Percentiles rank a stretch among this genome's conserved stretches.
Evolutionary conservation across 2,113 vertebrate genomes (phyloP).

Genomic region (Silurus glanis): DNA sequence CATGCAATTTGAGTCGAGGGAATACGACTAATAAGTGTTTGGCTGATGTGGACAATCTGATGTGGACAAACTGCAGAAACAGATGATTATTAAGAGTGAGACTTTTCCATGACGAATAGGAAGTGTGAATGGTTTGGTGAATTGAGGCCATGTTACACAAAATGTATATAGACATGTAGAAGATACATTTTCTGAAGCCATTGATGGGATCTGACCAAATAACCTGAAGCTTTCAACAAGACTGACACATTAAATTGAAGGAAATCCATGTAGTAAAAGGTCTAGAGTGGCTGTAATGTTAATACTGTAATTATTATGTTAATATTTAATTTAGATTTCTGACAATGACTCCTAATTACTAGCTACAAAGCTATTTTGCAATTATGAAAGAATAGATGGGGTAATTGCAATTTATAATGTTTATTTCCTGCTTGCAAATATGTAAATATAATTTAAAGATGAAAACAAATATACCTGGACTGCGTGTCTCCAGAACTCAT

Average conservation of each 20-base stretch:
- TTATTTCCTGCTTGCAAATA: neutral
- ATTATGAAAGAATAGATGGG: neutral
- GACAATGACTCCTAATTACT: neutral
- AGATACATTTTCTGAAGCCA: neutral
- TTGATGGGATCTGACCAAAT: constrained; percentile 1
- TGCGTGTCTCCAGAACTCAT: neutral
- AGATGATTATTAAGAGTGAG: neutral
- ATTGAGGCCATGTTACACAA: constrained; percentile 34
- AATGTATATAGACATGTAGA: constrained; percentile 45
- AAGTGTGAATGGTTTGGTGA: constrained; percentile 11
- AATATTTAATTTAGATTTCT: neutral
- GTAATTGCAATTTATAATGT: neutral
- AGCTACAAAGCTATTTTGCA: too few species aligned
- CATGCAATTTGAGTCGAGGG: neutral
- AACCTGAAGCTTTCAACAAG: constrained; percentile 45
- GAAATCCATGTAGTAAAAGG: neutral
- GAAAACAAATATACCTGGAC: neutral
- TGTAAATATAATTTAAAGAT: neutral
- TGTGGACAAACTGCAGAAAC: neutral
- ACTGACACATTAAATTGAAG: constrained; percentile 4
- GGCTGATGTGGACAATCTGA: too few species aligned
- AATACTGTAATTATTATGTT: neutral
- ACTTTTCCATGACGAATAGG: too few species aligned
- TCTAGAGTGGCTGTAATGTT: neutral
- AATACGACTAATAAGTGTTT: neutral